Conservation (phyloP, 2,888 invertebrate species). For the Odontothrips loti region DNA sequence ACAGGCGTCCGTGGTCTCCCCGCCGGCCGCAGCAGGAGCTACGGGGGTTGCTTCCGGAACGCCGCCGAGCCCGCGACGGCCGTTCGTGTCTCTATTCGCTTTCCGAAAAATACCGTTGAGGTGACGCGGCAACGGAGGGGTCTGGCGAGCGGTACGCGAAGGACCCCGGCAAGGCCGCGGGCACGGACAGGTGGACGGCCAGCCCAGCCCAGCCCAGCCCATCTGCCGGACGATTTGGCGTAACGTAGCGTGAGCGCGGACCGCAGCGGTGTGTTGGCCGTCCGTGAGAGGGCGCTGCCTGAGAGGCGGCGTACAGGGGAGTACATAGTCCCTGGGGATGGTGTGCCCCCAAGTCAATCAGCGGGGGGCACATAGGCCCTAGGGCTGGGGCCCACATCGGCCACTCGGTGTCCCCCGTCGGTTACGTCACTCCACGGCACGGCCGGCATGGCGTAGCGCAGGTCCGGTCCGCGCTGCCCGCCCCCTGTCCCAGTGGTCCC, state of each 20-base stretch:
- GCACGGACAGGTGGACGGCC: neutral
- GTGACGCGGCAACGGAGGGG: neutral
- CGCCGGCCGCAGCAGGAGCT: neutral
- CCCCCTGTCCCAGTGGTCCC: neutral
- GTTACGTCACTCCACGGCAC: too few relatives aligned
- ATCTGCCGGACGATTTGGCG: too few relatives aligned
- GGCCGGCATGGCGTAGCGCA: neutral
- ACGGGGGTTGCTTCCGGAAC: neutral
- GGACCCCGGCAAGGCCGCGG: neutral
- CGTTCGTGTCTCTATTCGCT: neutral
- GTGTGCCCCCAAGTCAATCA: too few relatives aligned
- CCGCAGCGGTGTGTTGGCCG: too few relatives aligned
- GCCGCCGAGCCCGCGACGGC: neutral
- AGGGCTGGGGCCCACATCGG: too few relatives aligned
- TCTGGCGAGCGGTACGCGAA: neutral
- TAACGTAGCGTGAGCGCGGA: too few relatives aligned
- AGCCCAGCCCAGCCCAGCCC: neutral
- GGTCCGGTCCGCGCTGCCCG: neutral
- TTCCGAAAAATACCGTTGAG: slow-evolving; percentile 9
- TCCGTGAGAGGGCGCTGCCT: too few relatives aligned
- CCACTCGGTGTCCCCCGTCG: too few relatives aligned
- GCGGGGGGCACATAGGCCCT: too few relatives aligned
- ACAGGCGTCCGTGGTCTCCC: too few relatives aligned
- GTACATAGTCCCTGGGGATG: too few relatives aligned
- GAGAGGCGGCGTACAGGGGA: too few relatives aligned